Conservation (phyloP, 1,140 invertebrate species). For the Drosophila bocki region DNA sequence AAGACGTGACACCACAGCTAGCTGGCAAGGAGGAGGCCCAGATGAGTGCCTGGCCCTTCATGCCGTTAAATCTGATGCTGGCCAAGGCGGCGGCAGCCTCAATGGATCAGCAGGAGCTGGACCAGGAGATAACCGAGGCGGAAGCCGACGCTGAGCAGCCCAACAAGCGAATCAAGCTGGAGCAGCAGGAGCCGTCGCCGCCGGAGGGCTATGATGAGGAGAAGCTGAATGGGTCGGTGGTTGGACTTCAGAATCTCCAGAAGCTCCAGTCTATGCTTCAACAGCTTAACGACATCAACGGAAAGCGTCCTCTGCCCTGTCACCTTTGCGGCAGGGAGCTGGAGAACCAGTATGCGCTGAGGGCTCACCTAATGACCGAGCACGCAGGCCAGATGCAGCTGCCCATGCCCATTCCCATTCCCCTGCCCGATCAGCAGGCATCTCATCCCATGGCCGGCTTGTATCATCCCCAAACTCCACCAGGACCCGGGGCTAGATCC, state of each 20-base stretch:
- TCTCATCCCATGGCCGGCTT: conserved; percentile 37
- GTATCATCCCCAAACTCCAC: conserved; percentile 67
- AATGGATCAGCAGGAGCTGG: conserved; percentile 37
- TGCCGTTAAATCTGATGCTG: conserved; percentile 89
- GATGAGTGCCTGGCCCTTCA: conserved; percentile 85
- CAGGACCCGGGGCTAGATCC: conserved; percentile 36
- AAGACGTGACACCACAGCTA: conserved; percentile 51
- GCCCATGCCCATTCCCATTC: conserved; percentile 49
- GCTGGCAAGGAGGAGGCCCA: conserved; percentile 64
- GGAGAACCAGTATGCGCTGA: conserved; percentile 87
- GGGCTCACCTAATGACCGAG: conserved; percentile 88
- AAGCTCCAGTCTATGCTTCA: conserved; percentile 96
- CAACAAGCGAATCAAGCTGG: conserved; percentile 74
- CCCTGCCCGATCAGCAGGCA: conserved; percentile 59
- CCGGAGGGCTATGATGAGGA: conserved; percentile 42
- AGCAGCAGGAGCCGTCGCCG: conserved; percentile 35
- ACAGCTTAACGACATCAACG: conserved; percentile 92
- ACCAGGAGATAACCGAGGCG: conserved; percentile 19
- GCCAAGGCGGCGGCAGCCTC: conserved; percentile 74
- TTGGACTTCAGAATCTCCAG: conserved; percentile 88
- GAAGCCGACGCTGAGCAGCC: conserved; percentile 45
- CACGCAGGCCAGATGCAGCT: conserved; percentile 84
- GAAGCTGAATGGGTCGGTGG: conserved; percentile 51
- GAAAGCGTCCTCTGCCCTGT: conserved; percentile 87
- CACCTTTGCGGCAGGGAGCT: conserved; percentile 88